A percentile compares a stretch with the other conserved stretches of the same genome.
phyloP scores from a whole-genome alignment of 2,888 invertebrate species.

The Thalpophila matura region DNA sequence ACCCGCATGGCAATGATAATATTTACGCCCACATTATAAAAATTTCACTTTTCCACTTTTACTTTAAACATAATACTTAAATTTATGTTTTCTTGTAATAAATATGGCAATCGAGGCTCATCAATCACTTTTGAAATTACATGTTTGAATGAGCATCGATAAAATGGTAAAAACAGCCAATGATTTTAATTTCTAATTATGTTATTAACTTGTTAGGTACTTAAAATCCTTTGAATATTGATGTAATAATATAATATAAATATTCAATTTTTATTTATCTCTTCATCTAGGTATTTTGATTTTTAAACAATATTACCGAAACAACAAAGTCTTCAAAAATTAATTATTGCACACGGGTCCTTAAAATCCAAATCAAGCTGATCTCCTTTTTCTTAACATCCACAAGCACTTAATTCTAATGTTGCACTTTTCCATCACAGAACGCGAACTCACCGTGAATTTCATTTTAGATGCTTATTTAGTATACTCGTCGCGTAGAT shows the following conservation, averaged over 20 bases:
- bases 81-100: constrained; percentile 40
- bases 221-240: background rate
- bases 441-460: constrained; percentile 89
- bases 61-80: constrained; percentile 72
- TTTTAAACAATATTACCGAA: background rate
- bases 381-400: constrained; percentile 19
- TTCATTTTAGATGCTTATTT: constrained; percentile 87
- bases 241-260: background rate
- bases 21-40: constrained; percentile 83
- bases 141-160: constrained; percentile 28
- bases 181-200: background rate
- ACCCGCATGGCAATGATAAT: constrained; percentile 84
- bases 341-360: constrained; percentile 21
- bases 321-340: background rate
- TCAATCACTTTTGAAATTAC: constrained; percentile 31
- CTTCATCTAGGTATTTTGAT: background rate
- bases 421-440: constrained; percentile 67
- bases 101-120: constrained; percentile 27
- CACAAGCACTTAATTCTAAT: constrained; percentile 64
- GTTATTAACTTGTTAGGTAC: background rate
- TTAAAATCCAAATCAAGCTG: constrained; percentile 37
- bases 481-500: constrained; percentile 78
- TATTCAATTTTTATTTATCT: background rate
- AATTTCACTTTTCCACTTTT: constrained; percentile 89
- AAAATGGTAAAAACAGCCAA: constrained; percentile 1